Percentiles rank a stretch among this genome's conserved stretches.
phyloP scores from a whole-genome alignment of 2,113 vertebrate species.

The Pavo muticus region DNA sequence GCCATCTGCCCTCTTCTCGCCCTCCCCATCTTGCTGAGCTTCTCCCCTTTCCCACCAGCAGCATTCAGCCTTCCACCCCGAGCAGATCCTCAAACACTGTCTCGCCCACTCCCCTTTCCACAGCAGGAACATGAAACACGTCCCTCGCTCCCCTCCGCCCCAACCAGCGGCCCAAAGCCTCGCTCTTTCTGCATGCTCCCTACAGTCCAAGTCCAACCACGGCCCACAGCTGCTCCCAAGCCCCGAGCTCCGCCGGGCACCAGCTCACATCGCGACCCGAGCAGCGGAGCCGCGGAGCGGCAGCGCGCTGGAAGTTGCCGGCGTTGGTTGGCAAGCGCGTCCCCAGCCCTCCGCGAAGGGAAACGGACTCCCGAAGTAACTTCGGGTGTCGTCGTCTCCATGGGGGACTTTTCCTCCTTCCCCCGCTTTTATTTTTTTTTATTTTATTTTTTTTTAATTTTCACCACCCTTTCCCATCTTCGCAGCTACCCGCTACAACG shows the following conservation, averaged over 20 bases:
- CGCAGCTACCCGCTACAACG: not conserved
- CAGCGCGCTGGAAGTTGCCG: not conserved
- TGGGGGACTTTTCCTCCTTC: not conserved
- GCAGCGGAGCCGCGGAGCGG: not conserved
- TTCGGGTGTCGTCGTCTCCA: not conserved
- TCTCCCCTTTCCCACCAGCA: not conserved
- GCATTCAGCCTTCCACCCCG: not conserved
- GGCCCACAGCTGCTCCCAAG: no score
- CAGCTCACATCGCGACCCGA: fast-evolving
- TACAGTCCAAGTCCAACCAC: not conserved
- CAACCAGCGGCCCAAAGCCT: not conserved
- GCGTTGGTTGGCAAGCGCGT: not conserved
- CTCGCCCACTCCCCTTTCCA: not conserved
- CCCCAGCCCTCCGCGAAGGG: not conserved
- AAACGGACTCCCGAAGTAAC: not conserved
- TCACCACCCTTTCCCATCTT: not conserved
- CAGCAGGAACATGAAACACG: not conserved
- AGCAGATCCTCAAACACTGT: no score
- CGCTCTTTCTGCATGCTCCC: not conserved
- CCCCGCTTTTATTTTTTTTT: not conserved
- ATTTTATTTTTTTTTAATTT: not conserved
- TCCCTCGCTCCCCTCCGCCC: not conserved
- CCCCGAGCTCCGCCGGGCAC: not conserved
- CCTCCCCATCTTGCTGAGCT: not conserved
- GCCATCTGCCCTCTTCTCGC: not conserved